phyloP scores from a whole-genome alignment of 2,113 vertebrate species.

The Poeciliopsis retropinna region DNA sequence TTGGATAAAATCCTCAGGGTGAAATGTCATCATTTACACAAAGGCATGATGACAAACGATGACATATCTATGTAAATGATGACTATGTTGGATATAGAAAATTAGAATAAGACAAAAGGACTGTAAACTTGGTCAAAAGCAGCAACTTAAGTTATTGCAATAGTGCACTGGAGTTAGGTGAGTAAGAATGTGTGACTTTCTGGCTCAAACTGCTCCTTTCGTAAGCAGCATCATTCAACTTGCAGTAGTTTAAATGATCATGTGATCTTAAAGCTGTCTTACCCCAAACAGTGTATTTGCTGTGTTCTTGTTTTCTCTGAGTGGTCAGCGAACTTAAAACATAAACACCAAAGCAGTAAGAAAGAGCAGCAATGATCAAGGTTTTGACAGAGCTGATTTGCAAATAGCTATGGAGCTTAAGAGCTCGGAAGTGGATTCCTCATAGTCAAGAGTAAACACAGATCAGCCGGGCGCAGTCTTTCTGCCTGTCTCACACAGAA shows the following conservation, averaged over 20 bases:
- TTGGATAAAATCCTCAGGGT: background rate
- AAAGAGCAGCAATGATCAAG: slow-evolving; percentile 4
- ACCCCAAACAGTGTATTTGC: slow-evolving; percentile 21
- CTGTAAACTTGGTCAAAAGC: background rate
- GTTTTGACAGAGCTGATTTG: slow-evolving; percentile 23
- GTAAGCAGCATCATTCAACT: background rate
- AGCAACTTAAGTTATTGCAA: background rate
- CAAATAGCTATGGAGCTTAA: slow-evolving; percentile 23
- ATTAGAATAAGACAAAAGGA: background rate
- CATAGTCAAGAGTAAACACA: slow-evolving; percentile 52
- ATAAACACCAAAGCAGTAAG: background rate
- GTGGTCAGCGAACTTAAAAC: background rate
- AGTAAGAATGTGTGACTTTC: slow-evolving; percentile 43
- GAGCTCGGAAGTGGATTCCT: slow-evolving; percentile 45
- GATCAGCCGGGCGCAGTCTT: slow-evolving; percentile 11
- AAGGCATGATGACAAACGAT: background rate
- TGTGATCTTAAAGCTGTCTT: slow-evolving; percentile 19
- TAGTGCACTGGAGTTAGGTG: background rate
- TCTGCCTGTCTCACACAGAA: slow-evolving; percentile 38
- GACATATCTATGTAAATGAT: too few species aligned
- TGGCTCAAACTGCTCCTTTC: slow-evolving; percentile 28
- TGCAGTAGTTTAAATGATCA: slow-evolving; percentile 1
- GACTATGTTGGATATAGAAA: background rate
- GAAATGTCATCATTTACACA: background rate
- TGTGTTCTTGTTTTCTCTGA: background rate